These are phyloP conservation scores for Maccullochella peelii DNA, from an alignment of 2,113 vertebrate species.

Conservation along the genomic window DNA sequence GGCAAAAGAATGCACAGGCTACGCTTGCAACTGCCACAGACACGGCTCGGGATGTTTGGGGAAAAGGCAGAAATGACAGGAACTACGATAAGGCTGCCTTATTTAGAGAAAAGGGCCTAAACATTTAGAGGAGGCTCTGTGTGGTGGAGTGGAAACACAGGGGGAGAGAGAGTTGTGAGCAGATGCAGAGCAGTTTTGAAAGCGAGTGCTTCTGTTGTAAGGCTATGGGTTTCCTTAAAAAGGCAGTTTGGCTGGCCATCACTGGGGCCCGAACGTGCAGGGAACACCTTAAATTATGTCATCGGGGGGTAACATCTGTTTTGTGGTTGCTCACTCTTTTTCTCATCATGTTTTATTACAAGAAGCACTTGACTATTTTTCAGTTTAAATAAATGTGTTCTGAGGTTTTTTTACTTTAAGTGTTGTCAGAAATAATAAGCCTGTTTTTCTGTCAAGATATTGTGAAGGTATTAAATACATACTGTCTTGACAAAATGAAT, in stretches of 20 bases:
- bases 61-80: constrained; percentile 82
- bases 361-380: background rate
- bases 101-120: constrained; percentile 84
- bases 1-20: constrained; percentile 89
- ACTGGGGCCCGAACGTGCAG: constrained; percentile 24
- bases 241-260: constrained; percentile 66
- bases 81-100: constrained; percentile 86
- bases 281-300: constrained; percentile 51
- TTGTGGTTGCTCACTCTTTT: background rate
- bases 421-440: background rate
- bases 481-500: background rate
- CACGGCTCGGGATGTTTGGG: constrained; percentile 80
- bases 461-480: background rate
- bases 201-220: constrained; percentile 43
- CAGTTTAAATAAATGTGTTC: background rate
- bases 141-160: constrained; percentile 42
- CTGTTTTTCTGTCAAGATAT: background rate
- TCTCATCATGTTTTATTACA: background rate
- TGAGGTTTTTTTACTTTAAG: background rate
- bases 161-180: constrained; percentile 60
- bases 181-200: constrained; percentile 61
- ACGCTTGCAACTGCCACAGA: constrained; percentile 73
- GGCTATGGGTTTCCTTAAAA: constrained; percentile 77
- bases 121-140: constrained; percentile 59
- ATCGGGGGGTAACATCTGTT: constrained; percentile 24